Percentiles rank a stretch among this genome's conserved stretches.
phyloP scores from a whole-genome alignment of 2,797 vertebrate species.

The Pitangus sulphuratus region DNA sequence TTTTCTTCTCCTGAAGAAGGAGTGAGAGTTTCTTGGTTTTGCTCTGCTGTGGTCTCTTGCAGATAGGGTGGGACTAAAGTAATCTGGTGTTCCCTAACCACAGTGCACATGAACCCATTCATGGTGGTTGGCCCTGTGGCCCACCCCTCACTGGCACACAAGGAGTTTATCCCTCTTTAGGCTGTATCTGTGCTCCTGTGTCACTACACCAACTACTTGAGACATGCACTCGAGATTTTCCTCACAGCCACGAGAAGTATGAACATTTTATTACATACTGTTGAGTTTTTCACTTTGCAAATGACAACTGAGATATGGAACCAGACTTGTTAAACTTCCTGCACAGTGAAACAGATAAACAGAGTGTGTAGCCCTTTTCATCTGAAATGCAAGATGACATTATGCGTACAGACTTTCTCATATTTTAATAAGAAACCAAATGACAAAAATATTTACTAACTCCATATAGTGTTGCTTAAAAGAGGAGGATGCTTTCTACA shows the following conservation, averaged over 20 bases:
- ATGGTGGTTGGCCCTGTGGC: background rate
- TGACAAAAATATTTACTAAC: background rate
- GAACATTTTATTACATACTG: background rate
- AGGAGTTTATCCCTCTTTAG: background rate
- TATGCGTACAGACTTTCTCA: background rate
- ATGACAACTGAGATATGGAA: background rate
- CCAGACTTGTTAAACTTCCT: background rate
- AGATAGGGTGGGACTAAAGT: background rate
- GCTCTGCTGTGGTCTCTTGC: background rate
- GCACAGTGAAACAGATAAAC: background rate
- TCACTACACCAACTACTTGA: background rate
- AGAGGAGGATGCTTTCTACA: background rate
- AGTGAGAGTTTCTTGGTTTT: background rate
- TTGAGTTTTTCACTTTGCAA: background rate
- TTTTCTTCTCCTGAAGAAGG: background rate
- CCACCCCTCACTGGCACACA: background rate
- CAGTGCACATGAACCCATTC: rapidly evolving
- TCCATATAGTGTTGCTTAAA: background rate
- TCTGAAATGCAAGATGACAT: background rate
- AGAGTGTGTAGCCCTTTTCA: background rate
- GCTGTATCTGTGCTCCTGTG: background rate
- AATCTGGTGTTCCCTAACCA: background rate
- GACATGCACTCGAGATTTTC: background rate
- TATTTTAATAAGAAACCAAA: background rate
- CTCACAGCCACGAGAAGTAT: background rate